Conservation (phyloP, 1,140 invertebrate species). For the Drosophila santomea region DNA sequence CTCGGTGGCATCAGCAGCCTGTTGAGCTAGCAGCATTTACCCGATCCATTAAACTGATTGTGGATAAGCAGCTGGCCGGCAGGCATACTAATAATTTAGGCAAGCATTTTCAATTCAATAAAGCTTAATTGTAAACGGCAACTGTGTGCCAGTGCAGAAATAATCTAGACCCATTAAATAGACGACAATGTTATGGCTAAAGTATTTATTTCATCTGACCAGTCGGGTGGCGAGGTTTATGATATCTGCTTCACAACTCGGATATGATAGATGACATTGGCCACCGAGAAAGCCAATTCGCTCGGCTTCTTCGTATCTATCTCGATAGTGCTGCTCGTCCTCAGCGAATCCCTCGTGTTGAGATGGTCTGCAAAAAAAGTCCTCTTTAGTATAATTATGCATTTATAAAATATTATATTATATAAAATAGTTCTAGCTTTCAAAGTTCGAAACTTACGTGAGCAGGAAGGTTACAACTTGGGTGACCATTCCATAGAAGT, state of each 20-base stretch:
- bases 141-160: neutral
- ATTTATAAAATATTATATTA: too few relatives aligned
- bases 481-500: constrained; percentile 59
- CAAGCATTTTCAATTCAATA: neutral
- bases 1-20: constrained; percentile 61
- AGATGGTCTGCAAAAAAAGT: constrained; percentile 61
- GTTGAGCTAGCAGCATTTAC: constrained; percentile 28
- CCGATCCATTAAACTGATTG: neutral
- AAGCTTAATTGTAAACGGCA: neutral
- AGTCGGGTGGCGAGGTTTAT: constrained; percentile 61
- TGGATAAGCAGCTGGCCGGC: neutral
- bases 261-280: constrained; percentile 66
- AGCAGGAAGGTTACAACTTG: constrained; percentile 72
- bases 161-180: constrained; percentile 15
- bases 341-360: constrained; percentile 71
- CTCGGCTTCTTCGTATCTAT: constrained; percentile 77
- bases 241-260: constrained; percentile 65
- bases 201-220: constrained; percentile 68
- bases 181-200: neutral
- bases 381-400: too few relatives aligned
- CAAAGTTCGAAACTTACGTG: constrained; percentile 60
- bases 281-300: constrained; percentile 63
- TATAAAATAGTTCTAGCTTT: too few relatives aligned
- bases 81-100: neutral
- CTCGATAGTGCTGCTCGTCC: constrained; percentile 55